Conservation (phyloP, 2,888 invertebrate genomes). For the Temnothorax unifasciatus region DNA sequence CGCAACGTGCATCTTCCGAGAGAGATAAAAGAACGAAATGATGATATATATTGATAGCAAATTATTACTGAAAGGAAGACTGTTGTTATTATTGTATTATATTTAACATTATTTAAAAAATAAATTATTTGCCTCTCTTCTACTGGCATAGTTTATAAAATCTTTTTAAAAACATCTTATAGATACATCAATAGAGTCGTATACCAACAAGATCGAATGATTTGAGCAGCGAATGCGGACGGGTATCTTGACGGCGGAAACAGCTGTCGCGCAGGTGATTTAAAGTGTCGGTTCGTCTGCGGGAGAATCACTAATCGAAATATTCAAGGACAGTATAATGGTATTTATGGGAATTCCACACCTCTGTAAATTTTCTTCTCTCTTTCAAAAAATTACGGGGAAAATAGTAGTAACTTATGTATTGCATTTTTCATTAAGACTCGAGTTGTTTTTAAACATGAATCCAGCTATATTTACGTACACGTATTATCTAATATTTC, state of each 20-base stretch:
- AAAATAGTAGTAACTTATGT: conserved; percentile 3
- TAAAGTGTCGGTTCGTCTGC: background rate
- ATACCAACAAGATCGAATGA: background rate
- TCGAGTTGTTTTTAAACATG: background rate
- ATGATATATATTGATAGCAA: background rate
- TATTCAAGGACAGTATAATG: conserved; percentile 59
- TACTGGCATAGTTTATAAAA: background rate
- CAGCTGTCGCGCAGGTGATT: conserved; percentile 70
- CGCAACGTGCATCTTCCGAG: too few species aligned
- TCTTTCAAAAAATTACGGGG: background rate
- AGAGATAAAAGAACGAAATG: background rate
- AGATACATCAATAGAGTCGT: background rate
- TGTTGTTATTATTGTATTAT: background rate
- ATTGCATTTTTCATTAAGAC: background rate
- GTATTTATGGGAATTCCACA: background rate
- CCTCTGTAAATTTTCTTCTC: background rate
- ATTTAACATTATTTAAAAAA: background rate
- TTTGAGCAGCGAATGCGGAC: background rate
- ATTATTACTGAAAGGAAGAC: background rate
- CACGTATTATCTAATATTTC: background rate
- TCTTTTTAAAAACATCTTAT: background rate
- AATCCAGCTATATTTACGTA: background rate
- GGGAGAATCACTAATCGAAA: conserved; percentile 31
- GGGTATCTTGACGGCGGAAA: conserved; percentile 72
- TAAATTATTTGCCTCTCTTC: background rate